Percentiles rank a stretch among this genome's conserved stretches.
These are phyloP conservation scores for Spizella passerina DNA, from an alignment of 2,797 vertebrate species.

Conservation along the genomic window DNA sequence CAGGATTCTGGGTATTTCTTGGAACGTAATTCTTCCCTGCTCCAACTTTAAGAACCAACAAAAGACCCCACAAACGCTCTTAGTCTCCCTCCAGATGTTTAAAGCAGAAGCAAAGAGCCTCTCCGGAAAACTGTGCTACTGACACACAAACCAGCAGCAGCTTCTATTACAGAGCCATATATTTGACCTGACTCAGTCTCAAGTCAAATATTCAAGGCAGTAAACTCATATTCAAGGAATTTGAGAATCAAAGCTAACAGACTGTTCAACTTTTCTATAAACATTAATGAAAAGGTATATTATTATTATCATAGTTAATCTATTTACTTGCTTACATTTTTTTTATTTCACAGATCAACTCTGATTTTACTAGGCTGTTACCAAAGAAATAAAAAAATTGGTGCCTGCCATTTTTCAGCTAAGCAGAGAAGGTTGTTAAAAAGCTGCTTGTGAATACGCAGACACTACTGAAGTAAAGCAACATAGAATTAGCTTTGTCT, in stretches of 20 bases:
- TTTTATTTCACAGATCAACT: not conserved
- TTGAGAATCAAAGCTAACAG: not conserved
- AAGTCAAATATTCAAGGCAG: not conserved
- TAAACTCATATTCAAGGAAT: not conserved
- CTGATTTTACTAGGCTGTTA: not conserved
- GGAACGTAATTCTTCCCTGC: not conserved
- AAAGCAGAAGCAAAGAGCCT: not conserved
- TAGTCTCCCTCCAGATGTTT: slow-evolving; percentile 26
- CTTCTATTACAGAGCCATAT: not conserved
- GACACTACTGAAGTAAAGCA: not conserved
- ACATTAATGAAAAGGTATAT: not conserved
- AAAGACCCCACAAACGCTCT: not conserved
- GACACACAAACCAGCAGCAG: slow-evolving; percentile 6
- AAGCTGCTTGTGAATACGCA: not conserved
- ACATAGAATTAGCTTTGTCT: slow-evolving; percentile 41
- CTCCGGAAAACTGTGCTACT: not conserved
- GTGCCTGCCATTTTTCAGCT: not conserved
- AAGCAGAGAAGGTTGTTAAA: not conserved
- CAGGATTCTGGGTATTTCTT: not conserved
- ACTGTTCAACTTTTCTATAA: not conserved
- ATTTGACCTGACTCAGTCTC: not conserved
- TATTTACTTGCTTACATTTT: not conserved
- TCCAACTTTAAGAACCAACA: not conserved
- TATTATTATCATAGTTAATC: not conserved
- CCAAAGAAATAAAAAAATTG: not conserved